phyloP scores from a whole-genome alignment of 2,113 vertebrate genomes.

The human (Homo sapiens) region DNA sequence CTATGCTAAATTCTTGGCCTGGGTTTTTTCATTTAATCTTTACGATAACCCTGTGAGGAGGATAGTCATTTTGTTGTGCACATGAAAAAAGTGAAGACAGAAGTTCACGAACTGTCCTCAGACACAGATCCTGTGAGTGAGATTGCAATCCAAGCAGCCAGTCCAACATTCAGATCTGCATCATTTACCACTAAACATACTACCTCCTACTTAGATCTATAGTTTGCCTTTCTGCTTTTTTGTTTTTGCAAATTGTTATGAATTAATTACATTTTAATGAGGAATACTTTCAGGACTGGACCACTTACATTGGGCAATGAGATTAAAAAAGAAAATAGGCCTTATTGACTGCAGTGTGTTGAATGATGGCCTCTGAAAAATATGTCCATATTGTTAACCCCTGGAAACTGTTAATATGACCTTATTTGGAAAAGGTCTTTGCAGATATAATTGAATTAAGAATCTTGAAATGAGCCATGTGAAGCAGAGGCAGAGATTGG shows the following conservation, averaged over 20 bases:
- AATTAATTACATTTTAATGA: background rate
- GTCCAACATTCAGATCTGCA: background rate
- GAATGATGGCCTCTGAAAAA: background rate
- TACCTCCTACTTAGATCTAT: background rate
- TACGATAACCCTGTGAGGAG: background rate
- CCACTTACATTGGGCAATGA: background rate
- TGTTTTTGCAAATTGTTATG: background rate
- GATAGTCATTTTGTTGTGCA: background rate
- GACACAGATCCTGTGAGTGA: background rate
- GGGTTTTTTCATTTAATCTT: background rate
- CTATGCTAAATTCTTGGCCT: background rate
- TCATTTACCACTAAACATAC: background rate
- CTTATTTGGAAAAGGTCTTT: background rate
- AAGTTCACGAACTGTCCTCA: background rate
- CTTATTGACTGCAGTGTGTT: background rate
- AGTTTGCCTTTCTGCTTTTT: background rate
- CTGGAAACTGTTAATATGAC: background rate
- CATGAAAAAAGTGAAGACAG: background rate
- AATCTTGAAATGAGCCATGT: background rate
- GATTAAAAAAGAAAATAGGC: background rate
- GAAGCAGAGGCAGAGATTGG: background rate
- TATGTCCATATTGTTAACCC: background rate
- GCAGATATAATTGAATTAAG: background rate
- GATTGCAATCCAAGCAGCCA: background rate
- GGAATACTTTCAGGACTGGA: background rate